Percentiles rank a stretch among this genome's conserved stretches.
Evolutionary conservation across 2,888 invertebrate genomes (phyloP).

Genomic region (Aradus depressus): DNA sequence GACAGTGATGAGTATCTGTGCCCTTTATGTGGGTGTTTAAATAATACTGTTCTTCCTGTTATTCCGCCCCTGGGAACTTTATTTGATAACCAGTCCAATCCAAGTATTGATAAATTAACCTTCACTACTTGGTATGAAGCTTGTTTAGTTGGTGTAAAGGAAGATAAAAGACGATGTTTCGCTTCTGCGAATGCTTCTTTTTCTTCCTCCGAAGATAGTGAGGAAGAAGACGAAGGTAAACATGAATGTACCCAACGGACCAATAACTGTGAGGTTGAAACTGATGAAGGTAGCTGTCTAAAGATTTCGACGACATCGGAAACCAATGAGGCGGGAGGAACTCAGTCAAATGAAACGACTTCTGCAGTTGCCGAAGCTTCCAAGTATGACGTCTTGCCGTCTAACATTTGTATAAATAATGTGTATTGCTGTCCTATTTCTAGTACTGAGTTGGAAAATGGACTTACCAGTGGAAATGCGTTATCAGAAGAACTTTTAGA

Average conservation of each 20-base stretch:
- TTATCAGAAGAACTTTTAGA: conserved; percentile 45
- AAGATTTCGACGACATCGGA: too few relatives aligned
- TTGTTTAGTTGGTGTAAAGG: conserved; percentile 33
- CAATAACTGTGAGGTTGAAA: too few relatives aligned
- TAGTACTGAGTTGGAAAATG: conserved; percentile 23
- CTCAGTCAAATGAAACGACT: too few relatives aligned
- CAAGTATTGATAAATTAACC: conserved; percentile 17
- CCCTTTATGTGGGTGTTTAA: conserved; percentile 91
- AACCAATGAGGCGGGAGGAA: too few relatives aligned
- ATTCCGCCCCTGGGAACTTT: conserved; percentile 56
- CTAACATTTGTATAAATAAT: too few relatives aligned
- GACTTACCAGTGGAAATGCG: conserved; percentile 1
- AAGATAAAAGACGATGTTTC: conserved; percentile 30
- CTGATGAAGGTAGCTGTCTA: too few relatives aligned
- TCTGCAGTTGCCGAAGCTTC: too few relatives aligned
- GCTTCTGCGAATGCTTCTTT: conserved; percentile 35
- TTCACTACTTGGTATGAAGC: conserved; percentile 50
- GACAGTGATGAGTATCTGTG: conserved; percentile 92
- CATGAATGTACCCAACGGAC: too few relatives aligned
- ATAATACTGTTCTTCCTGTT: conserved; percentile 87
- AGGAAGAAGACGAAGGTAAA: too few relatives aligned
- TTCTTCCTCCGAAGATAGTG: too few relatives aligned
- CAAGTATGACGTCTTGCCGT: too few relatives aligned
- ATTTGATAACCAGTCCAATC: conserved; percentile 10
- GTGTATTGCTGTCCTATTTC: conserved; percentile 6